Conservation (phyloP, 2,888 invertebrate genomes). For the Tetragonula carbonaria region DNA sequence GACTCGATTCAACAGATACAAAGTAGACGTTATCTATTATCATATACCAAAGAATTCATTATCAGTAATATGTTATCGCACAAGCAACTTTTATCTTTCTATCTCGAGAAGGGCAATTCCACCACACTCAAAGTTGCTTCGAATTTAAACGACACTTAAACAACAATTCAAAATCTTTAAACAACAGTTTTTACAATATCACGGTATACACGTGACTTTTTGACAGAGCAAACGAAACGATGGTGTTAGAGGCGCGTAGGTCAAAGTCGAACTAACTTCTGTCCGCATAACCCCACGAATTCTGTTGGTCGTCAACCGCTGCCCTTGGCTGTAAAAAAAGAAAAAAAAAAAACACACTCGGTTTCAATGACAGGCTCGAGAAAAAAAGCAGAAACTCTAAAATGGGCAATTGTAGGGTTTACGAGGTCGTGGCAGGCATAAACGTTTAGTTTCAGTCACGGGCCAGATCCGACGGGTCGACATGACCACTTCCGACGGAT, state of each 20-base stretch:
- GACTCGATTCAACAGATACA: neutral
- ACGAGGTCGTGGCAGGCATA: slow-evolving; percentile 57
- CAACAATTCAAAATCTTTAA: too few species aligned
- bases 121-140: neutral
- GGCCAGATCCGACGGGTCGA: slow-evolving; percentile 62
- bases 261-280: slow-evolving; percentile 76
- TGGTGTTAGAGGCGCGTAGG: slow-evolving; percentile 68
- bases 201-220: neutral
- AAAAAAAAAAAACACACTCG: slow-evolving; percentile 57
- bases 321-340: slow-evolving; percentile 72
- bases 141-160: neutral
- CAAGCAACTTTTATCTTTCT: neutral
- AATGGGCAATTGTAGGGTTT: slow-evolving; percentile 73
- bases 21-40: too few species aligned
- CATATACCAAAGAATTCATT: neutral
- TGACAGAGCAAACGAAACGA: slow-evolving; percentile 2
- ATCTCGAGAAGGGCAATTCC: neutral
- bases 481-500: slow-evolving; percentile 63
- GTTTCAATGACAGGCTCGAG: slow-evolving; percentile 60
- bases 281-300: slow-evolving; percentile 76
- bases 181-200: neutral
- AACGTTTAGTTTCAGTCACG: slow-evolving; percentile 58
- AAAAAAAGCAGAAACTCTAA: slow-evolving; percentile 74
- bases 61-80: slow-evolving; percentile 15
- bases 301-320: slow-evolving; percentile 69